Percentiles rank a stretch among this genome's conserved stretches.
Evolutionary conservation across 2,797 vertebrate species (phyloP).

Genomic region (Cirrhinus mrigala): DNA sequence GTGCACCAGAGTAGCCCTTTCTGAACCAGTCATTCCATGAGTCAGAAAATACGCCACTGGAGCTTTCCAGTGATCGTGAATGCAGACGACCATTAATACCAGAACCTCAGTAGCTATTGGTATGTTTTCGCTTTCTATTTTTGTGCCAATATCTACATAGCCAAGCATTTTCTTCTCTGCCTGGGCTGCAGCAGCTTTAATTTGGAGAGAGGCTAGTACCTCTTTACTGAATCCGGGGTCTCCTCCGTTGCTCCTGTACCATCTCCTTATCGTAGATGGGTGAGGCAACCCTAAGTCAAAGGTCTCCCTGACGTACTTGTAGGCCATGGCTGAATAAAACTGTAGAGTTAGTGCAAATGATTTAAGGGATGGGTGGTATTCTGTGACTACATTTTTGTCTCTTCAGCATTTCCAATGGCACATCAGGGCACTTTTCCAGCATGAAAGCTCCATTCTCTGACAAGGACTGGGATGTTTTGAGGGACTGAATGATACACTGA

Average conservation of each 20-base stretch:
- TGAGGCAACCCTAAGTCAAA: not conserved
- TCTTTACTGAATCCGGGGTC: not conserved
- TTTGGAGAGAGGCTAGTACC: not conserved
- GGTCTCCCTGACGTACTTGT: not conserved
- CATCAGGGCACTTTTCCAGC: not conserved
- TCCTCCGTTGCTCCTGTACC: not conserved
- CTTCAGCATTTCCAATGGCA: not conserved
- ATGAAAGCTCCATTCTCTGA: not conserved
- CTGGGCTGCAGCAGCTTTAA: not conserved
- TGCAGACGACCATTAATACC: not conserved
- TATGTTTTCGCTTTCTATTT: not conserved
- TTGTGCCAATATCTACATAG: no score
- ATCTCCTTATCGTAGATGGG: no score
- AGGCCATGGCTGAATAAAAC: not conserved
- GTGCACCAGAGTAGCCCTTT: not conserved
- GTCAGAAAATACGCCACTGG: not conserved
- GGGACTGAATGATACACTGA: not conserved
- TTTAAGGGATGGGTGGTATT: not conserved
- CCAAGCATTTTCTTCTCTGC: no score
- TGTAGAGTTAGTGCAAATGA: not conserved
- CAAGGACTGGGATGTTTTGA: not conserved
- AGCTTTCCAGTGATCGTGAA: slow-evolving; percentile 6
- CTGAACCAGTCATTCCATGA: not conserved
- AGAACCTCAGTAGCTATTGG: not conserved
- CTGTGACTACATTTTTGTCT: not conserved